These are phyloP conservation scores for Pheucticus melanocephalus DNA, from an alignment of 2,113 vertebrate species.

Conservation along the genomic window DNA sequence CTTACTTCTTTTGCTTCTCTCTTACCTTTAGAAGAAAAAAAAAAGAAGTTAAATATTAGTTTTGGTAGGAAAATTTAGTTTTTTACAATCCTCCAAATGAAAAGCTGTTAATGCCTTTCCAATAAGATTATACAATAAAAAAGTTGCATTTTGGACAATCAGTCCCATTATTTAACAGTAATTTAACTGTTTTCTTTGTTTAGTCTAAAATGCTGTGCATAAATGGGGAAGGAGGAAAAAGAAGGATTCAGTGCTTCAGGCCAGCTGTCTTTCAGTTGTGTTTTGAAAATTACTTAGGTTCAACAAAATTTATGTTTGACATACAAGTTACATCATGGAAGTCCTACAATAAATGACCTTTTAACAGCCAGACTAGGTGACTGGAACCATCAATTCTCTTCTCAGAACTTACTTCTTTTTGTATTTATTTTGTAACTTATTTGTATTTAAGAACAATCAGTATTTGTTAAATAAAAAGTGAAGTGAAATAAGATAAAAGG, in stretches of 20 bases:
- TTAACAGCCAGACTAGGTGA: not conserved
- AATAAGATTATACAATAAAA: not conserved
- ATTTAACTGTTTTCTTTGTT: not conserved
- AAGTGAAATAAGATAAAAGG: not conserved
- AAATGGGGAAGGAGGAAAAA: not conserved
- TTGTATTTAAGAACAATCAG: not conserved
- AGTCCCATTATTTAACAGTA: not conserved
- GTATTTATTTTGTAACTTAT: too few relatives aligned
- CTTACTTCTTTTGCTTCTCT: constrained; percentile 68
- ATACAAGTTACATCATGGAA: not conserved
- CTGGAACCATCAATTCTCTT: not conserved
- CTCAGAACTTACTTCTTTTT: not conserved
- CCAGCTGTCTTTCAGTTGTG: not conserved
- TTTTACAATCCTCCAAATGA: not conserved
- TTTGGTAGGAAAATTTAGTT: not conserved
- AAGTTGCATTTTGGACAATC: not conserved
- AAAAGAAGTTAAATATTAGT: not conserved
- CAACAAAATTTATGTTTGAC: not conserved
- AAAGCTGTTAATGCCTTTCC: not conserved
- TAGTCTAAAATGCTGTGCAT: not conserved
- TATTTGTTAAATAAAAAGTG: not conserved
- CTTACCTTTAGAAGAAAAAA: constrained; percentile 55
- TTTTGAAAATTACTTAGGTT: not conserved
- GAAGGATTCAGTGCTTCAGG: not conserved
- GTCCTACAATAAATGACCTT: not conserved